Percentiles rank a stretch among this genome's conserved stretches.
phyloP scores from a whole-genome alignment of 2,888 invertebrate species.

The Boloria selene region DNA sequence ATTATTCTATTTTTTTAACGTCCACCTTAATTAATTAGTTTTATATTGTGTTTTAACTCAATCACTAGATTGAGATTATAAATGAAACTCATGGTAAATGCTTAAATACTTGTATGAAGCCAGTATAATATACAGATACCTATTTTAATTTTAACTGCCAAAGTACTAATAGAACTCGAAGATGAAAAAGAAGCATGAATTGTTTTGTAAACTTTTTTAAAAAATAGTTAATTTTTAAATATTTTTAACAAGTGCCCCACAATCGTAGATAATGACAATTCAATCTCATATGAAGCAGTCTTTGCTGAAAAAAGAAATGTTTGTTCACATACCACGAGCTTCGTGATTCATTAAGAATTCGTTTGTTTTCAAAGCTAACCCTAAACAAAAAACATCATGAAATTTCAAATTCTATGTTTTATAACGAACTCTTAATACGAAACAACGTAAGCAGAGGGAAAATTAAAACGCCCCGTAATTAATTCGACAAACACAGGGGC shows the following conservation, averaged over 20 bases:
- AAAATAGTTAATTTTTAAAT: not conserved
- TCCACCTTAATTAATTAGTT: slow-evolving; percentile 7
- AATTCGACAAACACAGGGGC: slow-evolving; percentile 64
- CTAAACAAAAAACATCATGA: slow-evolving; percentile 49
- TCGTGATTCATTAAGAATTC: slow-evolving; percentile 60
- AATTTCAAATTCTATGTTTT: slow-evolving; percentile 51
- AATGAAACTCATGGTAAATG: not conserved
- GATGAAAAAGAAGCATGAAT: not conserved
- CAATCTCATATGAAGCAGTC: slow-evolving; percentile 42
- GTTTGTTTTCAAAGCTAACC: slow-evolving; percentile 51
- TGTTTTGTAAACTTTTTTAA: slow-evolving; percentile 11
- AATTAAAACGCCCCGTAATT: slow-evolving; percentile 67
- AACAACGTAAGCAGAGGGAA: slow-evolving; percentile 50
- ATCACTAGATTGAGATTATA: too few relatives aligned
- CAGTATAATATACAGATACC: not conserved
- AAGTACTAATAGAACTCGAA: too few relatives aligned
- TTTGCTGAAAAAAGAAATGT: slow-evolving; percentile 43
- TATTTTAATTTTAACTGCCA: too few relatives aligned
- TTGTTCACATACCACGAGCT: slow-evolving; percentile 43
- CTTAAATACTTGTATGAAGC: not conserved
- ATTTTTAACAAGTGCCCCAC: not conserved
- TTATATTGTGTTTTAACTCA: not conserved
- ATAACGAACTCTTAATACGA: slow-evolving; percentile 56
- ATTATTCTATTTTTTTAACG: slow-evolving; percentile 12
- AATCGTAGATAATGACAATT: slow-evolving; percentile 1